Conservation (phyloP, 2,888 invertebrate species). For the Platycheirus albimanus region DNA sequence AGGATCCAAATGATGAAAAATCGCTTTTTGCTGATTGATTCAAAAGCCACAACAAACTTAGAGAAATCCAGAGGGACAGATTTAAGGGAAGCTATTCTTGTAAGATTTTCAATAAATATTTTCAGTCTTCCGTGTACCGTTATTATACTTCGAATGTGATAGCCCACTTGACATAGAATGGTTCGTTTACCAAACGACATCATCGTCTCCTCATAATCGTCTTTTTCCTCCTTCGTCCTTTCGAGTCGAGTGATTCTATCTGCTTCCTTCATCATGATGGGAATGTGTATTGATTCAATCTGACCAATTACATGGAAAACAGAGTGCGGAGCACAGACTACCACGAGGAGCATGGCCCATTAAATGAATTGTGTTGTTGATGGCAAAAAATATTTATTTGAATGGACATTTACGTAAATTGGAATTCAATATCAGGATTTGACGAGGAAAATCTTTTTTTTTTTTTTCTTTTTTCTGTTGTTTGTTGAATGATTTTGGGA, state of each 20-base stretch:
- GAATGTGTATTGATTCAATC: constrained; percentile 47
- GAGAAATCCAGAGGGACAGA: too few relatives aligned
- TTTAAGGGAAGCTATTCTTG: too few relatives aligned
- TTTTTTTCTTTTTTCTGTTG: neutral
- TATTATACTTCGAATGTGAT: constrained; percentile 14
- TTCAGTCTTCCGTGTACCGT: too few relatives aligned
- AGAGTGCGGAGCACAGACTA: constrained; percentile 3
- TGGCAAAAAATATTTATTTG: constrained; percentile 34
- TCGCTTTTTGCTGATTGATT: too few relatives aligned
- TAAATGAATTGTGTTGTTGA: constrained; percentile 24
- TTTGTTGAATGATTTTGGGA: neutral
- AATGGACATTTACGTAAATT: constrained; percentile 57
- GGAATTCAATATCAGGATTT: constrained; percentile 38
- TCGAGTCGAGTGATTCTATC: constrained; percentile 18
- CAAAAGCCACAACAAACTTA: too few relatives aligned
- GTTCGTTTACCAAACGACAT: constrained; percentile 53
- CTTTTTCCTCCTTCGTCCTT: neutral
- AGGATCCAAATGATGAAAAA: too few relatives aligned
- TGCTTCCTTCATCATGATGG: constrained; percentile 1
- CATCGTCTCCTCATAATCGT: constrained; percentile 30
- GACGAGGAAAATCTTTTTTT: neutral
- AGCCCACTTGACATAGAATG: constrained; percentile 37
- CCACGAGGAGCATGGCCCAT: constrained; percentile 8
- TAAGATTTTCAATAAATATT: too few relatives aligned
- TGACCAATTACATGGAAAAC: constrained; percentile 47